Percentiles rank a stretch among this genome's conserved stretches.
These are phyloP conservation scores for Macroglossus sobrinus DNA, from an alignment of 2,113 vertebrate genomes.

Conservation along the genomic window DNA sequence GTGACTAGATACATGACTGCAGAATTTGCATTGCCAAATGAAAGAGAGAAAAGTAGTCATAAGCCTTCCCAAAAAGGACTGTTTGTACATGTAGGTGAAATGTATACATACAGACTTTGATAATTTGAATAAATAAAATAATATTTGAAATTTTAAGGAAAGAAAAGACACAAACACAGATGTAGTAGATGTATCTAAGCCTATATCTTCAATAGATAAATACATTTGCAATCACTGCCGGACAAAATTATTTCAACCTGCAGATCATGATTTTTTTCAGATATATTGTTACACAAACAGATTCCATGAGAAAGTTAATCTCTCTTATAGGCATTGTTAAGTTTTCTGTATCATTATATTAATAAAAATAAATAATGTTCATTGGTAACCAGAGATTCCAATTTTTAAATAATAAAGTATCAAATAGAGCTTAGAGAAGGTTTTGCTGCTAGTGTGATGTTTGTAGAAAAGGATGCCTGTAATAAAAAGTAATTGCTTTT, in stretches of 20 bases:
- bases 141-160: background rate
- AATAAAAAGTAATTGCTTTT: background rate
- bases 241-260: background rate
- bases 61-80: background rate
- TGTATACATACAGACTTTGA: background rate
- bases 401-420: background rate
- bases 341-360: background rate
- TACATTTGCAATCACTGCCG: background rate
- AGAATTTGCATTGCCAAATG: background rate
- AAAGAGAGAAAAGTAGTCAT: background rate
- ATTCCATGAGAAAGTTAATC: background rate
- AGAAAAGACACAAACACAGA: background rate
- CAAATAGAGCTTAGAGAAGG: background rate
- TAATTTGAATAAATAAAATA: background rate
- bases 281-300: background rate
- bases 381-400: background rate
- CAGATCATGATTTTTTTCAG: background rate
- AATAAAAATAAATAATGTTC: background rate
- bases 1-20: background rate
- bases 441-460: background rate
- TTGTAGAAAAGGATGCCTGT: background rate
- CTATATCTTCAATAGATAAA: background rate
- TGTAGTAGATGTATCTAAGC: background rate
- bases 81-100: background rate
- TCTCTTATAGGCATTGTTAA: background rate